Base-by-base conservation (phyloP, 2,888 invertebrate species). In the Allacma fusca region DNA sequence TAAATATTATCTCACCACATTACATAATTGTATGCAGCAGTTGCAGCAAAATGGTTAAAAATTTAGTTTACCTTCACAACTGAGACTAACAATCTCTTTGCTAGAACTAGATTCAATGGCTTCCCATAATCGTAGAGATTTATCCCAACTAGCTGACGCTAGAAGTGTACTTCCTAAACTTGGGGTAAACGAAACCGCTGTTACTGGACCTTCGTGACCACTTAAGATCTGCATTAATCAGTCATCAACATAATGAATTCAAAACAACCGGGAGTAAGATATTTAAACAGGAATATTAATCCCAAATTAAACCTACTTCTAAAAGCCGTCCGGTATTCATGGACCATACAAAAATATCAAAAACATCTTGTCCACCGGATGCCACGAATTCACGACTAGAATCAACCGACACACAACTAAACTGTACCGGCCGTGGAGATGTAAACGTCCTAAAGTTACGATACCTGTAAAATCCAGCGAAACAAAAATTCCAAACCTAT, bases 391-490 rank as follows among this genome's bases (percentile, higher is more conserved):
- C 98, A 21, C 96, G 93, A 84, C 94, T 94, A 1, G 91, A 88
- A 87, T 99, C 99, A 13, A 98, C 88, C 0, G 95, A 92, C 0
- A 96, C 90, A 86, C 95, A 95, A 16, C 94, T 91, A 87, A 99
- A 96, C 88, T 99, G 98, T 0, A 94, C 94, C 0, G 95, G 93
- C 69, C 92, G 90, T 0, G 97, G 96, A 0, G 97, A 94, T 0
- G 97, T 95, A 78, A 98, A 91, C 0, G 98, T 99, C 69, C 96
- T 92, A 88, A 99, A 99, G 88, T 99, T 99, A 59, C 98, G 94
- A 87, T 99, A 99, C 84, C 98, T 95, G 85, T n/a, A n/a, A n/a
- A n/a, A n/a, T n/a, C n/a, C n/a, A n/a, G n/a, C n/a, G n/a, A n/a
- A n/a, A n/a, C n/a, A n/a, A n/a, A n/a, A n/a, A n/a, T n/a, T n/a